Conservation (phyloP, 1,140 invertebrate species). For the Bombus sylvicola region DNA sequence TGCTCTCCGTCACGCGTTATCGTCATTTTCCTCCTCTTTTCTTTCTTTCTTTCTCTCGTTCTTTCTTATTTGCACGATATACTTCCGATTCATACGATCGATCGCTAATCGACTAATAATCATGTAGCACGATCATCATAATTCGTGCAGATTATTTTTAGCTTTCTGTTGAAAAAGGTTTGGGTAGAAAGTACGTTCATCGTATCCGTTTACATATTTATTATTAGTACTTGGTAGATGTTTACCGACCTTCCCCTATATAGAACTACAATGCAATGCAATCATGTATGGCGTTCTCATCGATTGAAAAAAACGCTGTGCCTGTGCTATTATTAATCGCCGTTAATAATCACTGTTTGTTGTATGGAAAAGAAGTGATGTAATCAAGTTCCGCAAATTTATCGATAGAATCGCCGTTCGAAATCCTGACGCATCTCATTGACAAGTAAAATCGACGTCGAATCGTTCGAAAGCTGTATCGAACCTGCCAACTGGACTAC, state of each 20-base stretch:
- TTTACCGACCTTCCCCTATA: slow-evolving; percentile 32
- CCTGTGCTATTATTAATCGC: slow-evolving; percentile 31
- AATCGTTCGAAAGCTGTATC: slow-evolving; percentile 1
- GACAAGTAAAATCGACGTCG: not conserved
- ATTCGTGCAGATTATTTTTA: not conserved
- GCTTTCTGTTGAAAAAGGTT: not conserved
- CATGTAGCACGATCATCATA: not conserved
- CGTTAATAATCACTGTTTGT: not conserved
- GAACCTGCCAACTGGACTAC: slow-evolving; percentile 28
- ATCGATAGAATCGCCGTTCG: not conserved
- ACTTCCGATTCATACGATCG: too few species aligned
- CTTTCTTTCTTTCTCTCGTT: not conserved
- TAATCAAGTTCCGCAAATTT: not conserved
- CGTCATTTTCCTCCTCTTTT: not conserved
- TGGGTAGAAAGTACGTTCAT: not conserved
- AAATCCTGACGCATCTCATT: not conserved
- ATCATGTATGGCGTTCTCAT: not conserved
- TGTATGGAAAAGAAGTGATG: not conserved
- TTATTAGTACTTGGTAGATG: slow-evolving; percentile 18
- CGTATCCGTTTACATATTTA: slow-evolving; percentile 12
- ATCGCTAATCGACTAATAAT: not conserved
- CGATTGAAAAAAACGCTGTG: not conserved
- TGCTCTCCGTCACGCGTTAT: not conserved
- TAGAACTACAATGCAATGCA: not conserved
- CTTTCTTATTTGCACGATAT: too few species aligned